phyloP scores from a whole-genome alignment of 2,888 invertebrate species.

The Merodon equestris region DNA sequence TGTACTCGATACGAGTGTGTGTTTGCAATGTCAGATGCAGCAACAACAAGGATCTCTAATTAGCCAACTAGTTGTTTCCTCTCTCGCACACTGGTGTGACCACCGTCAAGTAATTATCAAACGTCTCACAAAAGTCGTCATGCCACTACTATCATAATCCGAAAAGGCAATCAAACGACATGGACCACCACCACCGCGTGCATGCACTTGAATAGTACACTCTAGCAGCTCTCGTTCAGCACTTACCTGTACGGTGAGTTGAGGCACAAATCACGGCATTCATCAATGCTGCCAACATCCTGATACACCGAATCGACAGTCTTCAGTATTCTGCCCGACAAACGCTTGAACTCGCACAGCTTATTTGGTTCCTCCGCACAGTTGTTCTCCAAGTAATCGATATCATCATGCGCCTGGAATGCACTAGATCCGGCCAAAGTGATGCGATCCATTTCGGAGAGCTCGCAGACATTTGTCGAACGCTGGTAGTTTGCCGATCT shows the following conservation, averaged over 20 bases:
- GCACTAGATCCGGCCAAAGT: slow-evolving; percentile 90
- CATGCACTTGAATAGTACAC: too few species aligned
- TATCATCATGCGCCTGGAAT: slow-evolving; percentile 85
- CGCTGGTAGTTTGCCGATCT: slow-evolving; percentile 95
- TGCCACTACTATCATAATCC: slow-evolving; percentile 54
- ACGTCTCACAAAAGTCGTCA: slow-evolving; percentile 49
- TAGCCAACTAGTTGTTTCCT: slow-evolving; percentile 63
- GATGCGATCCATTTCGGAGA: slow-evolving; percentile 95
- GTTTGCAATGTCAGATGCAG: background rate
- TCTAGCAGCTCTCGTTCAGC: background rate
- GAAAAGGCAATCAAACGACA: too few species aligned
- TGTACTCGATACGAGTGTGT: slow-evolving; percentile 22
- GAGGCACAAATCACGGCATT: slow-evolving; percentile 92
- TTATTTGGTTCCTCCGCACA: slow-evolving; percentile 95
- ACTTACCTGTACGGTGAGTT: slow-evolving; percentile 88
- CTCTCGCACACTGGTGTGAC: slow-evolving; percentile 2
- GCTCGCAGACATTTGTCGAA: slow-evolving; percentile 90
- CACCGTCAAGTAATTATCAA: slow-evolving; percentile 49
- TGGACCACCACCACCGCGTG: too few species aligned
- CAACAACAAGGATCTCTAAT: slow-evolving; percentile 66
- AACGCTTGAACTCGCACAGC: slow-evolving; percentile 94
- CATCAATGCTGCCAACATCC: slow-evolving; percentile 91
- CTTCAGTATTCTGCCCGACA: slow-evolving; percentile 91
- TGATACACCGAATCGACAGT: slow-evolving; percentile 96
- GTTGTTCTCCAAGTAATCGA: slow-evolving; percentile 93